Base-by-base conservation (phyloP, 2,888 invertebrate genomes). In the Salpingus planirostris region DNA sequence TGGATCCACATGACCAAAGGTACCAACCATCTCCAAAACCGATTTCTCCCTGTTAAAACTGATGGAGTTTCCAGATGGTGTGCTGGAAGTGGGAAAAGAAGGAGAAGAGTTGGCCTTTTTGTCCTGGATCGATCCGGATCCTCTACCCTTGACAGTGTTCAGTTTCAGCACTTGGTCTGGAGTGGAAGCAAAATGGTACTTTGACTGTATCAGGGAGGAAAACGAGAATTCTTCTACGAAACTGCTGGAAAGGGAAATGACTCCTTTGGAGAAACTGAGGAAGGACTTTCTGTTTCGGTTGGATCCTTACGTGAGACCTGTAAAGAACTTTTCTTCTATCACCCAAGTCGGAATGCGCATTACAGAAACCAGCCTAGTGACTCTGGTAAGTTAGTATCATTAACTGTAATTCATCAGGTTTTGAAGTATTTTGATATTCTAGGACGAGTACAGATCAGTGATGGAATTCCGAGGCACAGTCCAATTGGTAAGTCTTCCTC, bases 161-260 rank as follows among this genome's bases (percentile, higher is more conserved):
- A 78, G 80, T 54, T 82, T 83, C 43, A 76, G 78, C 8, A 70
- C 79, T 0, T 83, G 80, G 75, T 69, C 68, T 3, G 69, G 70
- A 0, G 72, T 77, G 0, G 73, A 76, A 45, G 78, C 78, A 0
- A 78, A 77, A 50, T 80, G 81, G 68, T 69, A 74, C 30, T 82
- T 75, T 45, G 78, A 80, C 52, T 83, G 83, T 46, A 69, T 71
- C 3, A 44, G 59, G 24, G 60, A 65, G 1, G 55, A 54, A 3
- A 53, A 43, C 2, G 55, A 55, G 30, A 55, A 43, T 1, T 49
- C 46, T 13, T 53, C 60, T 38, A 43, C 49, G 13, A 43, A 48
- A 40, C n/a, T n/a, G n/a, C n/a, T 72, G 1, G 62, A 65, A 26
- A 62, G 55, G 1, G 60, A 62, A 8, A 43, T 74, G 18, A 69